Conservation (phyloP, 2,888 invertebrate species). For the Subacronicta megacephala region DNA sequence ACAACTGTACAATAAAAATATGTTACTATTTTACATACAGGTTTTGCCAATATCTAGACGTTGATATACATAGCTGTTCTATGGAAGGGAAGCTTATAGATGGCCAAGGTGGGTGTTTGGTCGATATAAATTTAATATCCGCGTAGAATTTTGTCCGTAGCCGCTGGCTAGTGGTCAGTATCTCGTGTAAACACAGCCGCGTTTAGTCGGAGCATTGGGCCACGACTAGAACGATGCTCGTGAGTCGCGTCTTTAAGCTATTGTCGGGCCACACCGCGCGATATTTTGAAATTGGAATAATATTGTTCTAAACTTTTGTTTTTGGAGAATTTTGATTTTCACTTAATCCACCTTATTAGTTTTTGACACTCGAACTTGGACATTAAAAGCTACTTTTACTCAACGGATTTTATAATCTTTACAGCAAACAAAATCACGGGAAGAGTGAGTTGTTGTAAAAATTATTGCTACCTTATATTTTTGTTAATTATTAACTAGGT, state of each 20-base stretch:
- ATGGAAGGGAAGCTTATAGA: slow-evolving; percentile 6
- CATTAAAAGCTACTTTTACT: too few relatives aligned
- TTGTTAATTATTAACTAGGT: too few relatives aligned
- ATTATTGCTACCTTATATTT: too few relatives aligned
- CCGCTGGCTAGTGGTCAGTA: slow-evolving; percentile 74
- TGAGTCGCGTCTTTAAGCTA: slow-evolving; percentile 55
- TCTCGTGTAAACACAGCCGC: slow-evolving; percentile 78
- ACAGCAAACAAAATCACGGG: too few relatives aligned
- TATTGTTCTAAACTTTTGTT: slow-evolving; percentile 2
- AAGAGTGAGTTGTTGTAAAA: too few relatives aligned
- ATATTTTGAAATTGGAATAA: slow-evolving; percentile 20
- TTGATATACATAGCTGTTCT: background rate
- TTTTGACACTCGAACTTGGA: too few relatives aligned
- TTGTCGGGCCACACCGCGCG: slow-evolving; percentile 55
- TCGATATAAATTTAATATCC: slow-evolving; percentile 76
- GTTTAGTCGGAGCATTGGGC: slow-evolving; percentile 69
- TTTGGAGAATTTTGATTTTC: background rate
- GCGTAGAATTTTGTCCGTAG: slow-evolving; percentile 71
- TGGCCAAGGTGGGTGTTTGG: slow-evolving; percentile 47
- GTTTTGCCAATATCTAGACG: too few relatives aligned
- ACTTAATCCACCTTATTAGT: too few relatives aligned
- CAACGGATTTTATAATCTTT: too few relatives aligned
- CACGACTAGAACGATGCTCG: slow-evolving; percentile 57
- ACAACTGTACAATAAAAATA: too few relatives aligned
- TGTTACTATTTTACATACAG: too few relatives aligned